Conservation (phyloP, 2,888 invertebrate species). For the Ganaspis brasiliensis region DNA sequence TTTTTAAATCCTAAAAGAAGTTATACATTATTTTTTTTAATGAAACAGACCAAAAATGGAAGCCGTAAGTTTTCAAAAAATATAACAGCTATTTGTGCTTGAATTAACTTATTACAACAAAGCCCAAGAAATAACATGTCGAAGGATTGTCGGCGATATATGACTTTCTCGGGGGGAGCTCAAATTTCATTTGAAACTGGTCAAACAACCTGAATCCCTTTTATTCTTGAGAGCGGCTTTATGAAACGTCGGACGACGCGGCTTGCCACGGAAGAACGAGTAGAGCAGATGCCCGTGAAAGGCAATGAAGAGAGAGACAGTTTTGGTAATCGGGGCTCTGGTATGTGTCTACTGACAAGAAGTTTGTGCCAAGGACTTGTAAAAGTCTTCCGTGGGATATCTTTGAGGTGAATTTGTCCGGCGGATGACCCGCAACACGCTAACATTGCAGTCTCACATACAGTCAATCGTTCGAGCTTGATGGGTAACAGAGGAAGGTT, state of each 20-base stretch:
- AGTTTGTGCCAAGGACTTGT: neutral
- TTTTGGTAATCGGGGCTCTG: slow-evolving; percentile 71
- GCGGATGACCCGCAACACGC: slow-evolving; percentile 40
- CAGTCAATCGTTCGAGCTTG: slow-evolving; percentile 44
- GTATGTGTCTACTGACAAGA: slow-evolving; percentile 20
- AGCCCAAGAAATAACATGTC: slow-evolving; percentile 6
- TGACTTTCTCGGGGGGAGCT: slow-evolving; percentile 47
- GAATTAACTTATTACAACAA: slow-evolving; percentile 5
- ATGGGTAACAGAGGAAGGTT: slow-evolving; percentile 31
- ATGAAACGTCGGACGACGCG: slow-evolving; percentile 51
- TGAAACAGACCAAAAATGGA: too few species aligned
- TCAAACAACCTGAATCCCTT: slow-evolving; percentile 59
- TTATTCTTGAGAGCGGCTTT: slow-evolving; percentile 51
- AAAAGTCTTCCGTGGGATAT: slow-evolving; percentile 2
- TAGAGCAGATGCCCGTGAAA: slow-evolving; percentile 72
- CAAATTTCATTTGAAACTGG: slow-evolving; percentile 59
- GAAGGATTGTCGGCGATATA: slow-evolving; percentile 10
- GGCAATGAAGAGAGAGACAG: slow-evolving; percentile 73
- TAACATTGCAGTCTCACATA: slow-evolving; percentile 44
- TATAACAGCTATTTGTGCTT: neutral
- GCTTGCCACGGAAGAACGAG: slow-evolving; percentile 61
- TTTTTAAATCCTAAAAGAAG: too few species aligned
- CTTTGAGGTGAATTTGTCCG: slow-evolving; percentile 3
- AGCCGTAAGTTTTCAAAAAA: too few species aligned
- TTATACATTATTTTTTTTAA: too few species aligned